Conservation (phyloP, 2,113 vertebrate genomes). For the Cololabis saira region DNA sequence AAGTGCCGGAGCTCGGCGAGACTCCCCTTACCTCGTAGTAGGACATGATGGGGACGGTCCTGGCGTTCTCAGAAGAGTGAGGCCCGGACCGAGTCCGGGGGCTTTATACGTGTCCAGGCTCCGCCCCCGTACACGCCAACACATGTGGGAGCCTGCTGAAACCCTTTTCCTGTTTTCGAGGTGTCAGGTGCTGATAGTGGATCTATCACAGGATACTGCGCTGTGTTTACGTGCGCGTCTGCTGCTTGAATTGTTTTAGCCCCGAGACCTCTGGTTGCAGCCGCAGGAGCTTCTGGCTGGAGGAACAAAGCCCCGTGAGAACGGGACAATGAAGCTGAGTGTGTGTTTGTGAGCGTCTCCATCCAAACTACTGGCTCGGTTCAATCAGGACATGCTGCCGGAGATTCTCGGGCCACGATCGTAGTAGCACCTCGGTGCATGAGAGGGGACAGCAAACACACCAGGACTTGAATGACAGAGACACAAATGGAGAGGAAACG, state of each 20-base stretch:
- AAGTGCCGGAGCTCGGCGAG: background rate
- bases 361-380: slow-evolving; percentile 23
- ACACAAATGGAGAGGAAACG: background rate
- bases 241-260: slow-evolving; percentile 68
- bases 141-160: slow-evolving; percentile 71
- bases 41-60: slow-evolving; percentile 66
- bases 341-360: slow-evolving; percentile 14
- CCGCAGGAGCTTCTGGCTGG: slow-evolving; percentile 47
- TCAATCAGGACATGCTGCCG: slow-evolving; percentile 36
- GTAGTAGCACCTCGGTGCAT: too few species aligned
- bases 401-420: too few species aligned
- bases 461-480: background rate
- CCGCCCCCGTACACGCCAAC: slow-evolving; percentile 51
- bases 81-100: slow-evolving; percentile 6
- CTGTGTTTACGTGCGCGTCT: slow-evolving; percentile 5
- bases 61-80: slow-evolving; percentile 15
- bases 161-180: slow-evolving; percentile 82
- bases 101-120: slow-evolving; percentile 54
- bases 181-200: slow-evolving; percentile 71
- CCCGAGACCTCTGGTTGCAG: slow-evolving; percentile 55
- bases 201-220: slow-evolving; percentile 74
- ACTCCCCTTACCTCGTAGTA: slow-evolving; percentile 76
- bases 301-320: slow-evolving; percentile 34
- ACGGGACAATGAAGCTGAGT: slow-evolving; percentile 22
- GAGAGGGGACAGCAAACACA: background rate